A percentile compares a stretch with the other conserved stretches of the same genome.
These are phyloP conservation scores for Cephus runcator DNA, from an alignment of 2,888 invertebrate species.

Conservation along the genomic window DNA sequence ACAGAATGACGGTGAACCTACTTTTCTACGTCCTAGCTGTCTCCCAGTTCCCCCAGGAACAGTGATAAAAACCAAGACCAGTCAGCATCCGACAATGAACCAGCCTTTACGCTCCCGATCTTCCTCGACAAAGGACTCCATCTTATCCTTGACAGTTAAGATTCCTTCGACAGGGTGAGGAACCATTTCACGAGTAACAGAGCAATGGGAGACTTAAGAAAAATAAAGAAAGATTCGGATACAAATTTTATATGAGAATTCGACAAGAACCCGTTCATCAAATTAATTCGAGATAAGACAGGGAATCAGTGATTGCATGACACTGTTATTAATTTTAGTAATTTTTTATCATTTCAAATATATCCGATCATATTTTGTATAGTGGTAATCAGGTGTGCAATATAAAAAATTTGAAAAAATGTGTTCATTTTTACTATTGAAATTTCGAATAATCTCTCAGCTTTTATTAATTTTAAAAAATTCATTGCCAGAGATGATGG, in stretches of 20 bases:
- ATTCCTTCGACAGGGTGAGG: neutral
- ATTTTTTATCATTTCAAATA: too few species aligned
- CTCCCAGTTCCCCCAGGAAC: constrained; percentile 46
- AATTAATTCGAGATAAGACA: neutral
- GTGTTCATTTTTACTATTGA: too few species aligned
- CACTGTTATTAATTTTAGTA: too few species aligned
- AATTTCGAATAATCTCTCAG: too few species aligned
- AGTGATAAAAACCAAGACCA: constrained; percentile 57
- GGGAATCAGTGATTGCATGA: too few species aligned
- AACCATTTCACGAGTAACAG: too few species aligned
- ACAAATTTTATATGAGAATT: neutral
- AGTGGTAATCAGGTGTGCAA: too few species aligned
- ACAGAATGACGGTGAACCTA: constrained; percentile 49
- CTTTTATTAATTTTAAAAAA: neutral
- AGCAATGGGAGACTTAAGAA: neutral
- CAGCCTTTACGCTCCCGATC: constrained; percentile 31
- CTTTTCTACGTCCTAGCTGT: constrained; percentile 44
- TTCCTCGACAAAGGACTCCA: constrained; percentile 28
- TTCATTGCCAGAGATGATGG: neutral
- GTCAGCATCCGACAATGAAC: constrained; percentile 58
- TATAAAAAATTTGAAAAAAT: too few species aligned
- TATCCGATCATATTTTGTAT: too few species aligned
- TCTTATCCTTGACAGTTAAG: neutral
- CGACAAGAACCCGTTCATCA: neutral
- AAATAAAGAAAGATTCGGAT: neutral